Conservation (phyloP, 35 echinoderm and acorn worm genomes). For the Chiridota heheva region DNA sequence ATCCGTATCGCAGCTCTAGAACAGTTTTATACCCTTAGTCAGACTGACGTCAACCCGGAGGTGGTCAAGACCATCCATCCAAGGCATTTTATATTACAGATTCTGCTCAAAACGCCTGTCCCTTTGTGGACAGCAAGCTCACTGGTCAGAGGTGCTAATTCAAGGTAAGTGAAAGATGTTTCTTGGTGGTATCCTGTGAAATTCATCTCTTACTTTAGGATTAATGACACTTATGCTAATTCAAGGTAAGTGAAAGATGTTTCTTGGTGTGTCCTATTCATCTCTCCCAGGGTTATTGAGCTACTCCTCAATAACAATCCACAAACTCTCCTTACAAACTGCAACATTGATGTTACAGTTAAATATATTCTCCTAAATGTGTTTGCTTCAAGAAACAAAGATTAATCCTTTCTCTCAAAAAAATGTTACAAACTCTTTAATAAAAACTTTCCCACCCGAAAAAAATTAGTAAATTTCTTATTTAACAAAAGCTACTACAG, state of each 20-base stretch:
- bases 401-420: too few species aligned
- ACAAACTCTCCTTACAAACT: too few species aligned
- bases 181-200: background rate
- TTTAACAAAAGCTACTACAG: too few species aligned
- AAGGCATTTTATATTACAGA: constrained; percentile 79
- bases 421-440: too few species aligned
- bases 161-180: constrained; percentile 54
- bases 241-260: constrained; percentile 57
- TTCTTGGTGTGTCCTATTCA: background rate
- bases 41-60: constrained; percentile 54
- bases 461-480: too few species aligned
- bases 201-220: background rate
- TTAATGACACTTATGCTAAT: too few species aligned
- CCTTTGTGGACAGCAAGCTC: constrained; percentile 88
- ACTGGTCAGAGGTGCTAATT: constrained; percentile 81
- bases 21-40: constrained; percentile 79
- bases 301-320: too few species aligned
- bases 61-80: constrained; percentile 63
- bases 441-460: too few species aligned
- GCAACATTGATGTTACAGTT: too few species aligned
- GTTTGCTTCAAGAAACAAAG: too few species aligned
- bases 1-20: constrained; percentile 85
- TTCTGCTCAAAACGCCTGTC: constrained; percentile 69
- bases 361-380: too few species aligned
- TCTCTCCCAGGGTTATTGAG: too few species aligned